Evolutionary conservation across 2,888 invertebrate species (phyloP), one percentile per base, ranked within the genome.

Genomic region (Automeris io): DNA sequence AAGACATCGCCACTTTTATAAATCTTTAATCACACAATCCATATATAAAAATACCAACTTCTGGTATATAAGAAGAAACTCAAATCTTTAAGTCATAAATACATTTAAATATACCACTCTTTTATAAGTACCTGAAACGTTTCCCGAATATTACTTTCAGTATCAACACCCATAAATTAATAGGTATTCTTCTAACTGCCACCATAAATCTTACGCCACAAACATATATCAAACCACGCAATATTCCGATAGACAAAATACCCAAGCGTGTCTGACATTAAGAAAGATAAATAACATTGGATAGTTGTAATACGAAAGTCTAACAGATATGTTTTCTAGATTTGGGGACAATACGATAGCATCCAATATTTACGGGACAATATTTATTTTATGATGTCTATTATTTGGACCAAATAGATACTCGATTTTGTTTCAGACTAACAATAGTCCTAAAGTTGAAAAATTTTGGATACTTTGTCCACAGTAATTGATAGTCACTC

Each of bases 201-300:
- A 18, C 37, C n/a, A 37, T 37, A 37, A 37, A 37, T 37, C 32
- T 32, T 12, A 37, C 11, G 12, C 37, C 23, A 32, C 37, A 37
- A 18, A 25, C 9, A 32, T 23, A 16, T 31, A 32, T 37, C 11
- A 18, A 16, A 37, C 22, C 5, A 26, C 3, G 29, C 21, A 16
- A 29, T 29, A 23, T 31, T 23, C 18, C 18, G 18, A 37, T 32
- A 23, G 23, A 18, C 19, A 35, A 12, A 18, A 11, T 29, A 16
- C 32, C 8, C 29, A 16, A 29, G 8, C 16, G 13, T 8, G 16
- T 16, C 16, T 29, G 29, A 16, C 29, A 16, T 16, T 16, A 29
- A 29, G 29, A 29, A 8, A 29, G 8, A 26, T 26, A 16, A n/a
- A 29, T n/a, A 16, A n/a, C 16, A 16, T 29, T 29, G 29, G 29